Conservation (phyloP, 2,888 invertebrate species). For the Incurvaria masculella region DNA sequence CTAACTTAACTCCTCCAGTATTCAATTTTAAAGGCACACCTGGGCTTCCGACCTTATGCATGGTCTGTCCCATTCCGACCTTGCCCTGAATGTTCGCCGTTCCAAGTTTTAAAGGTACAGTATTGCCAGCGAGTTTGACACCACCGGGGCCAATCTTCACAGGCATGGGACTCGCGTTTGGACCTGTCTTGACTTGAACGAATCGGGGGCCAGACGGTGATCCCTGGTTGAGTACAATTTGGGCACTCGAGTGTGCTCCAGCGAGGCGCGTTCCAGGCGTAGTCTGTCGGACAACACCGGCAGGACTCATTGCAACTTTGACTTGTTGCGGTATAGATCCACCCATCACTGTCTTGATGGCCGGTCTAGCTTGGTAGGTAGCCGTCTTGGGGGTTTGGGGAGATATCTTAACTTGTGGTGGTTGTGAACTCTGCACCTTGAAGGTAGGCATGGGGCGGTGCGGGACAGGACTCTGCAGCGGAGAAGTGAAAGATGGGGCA, state of each 20-base stretch:
- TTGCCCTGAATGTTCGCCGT: constrained; percentile 42
- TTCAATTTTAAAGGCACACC: constrained; percentile 41
- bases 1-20: constrained; percentile 47
- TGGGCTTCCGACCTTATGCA: constrained; percentile 34
- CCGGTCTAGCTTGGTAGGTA: constrained; percentile 33
- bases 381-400: constrained; percentile 37
- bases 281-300: constrained; percentile 19
- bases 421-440: constrained; percentile 16
- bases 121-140: constrained; percentile 17
- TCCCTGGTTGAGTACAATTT: constrained; percentile 29
- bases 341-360: constrained; percentile 32
- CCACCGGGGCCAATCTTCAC: constrained; percentile 36
- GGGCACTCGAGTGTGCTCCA: constrained; percentile 36
- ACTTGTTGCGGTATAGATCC: constrained; percentile 39
- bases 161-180: constrained; percentile 32
- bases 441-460: not conserved
- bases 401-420: constrained; percentile 32
- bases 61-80: constrained; percentile 24
- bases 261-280: constrained; percentile 26
- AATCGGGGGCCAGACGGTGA: constrained; percentile 10
- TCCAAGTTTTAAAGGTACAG: constrained; percentile 41
- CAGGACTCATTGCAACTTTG: constrained; percentile 40
- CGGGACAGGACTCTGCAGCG: not conserved
- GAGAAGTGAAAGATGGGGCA: not conserved
- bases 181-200: constrained; percentile 31